Evolutionary conservation across 1,140 invertebrate genomes (phyloP).

Genomic region (Cotesia glomerata): DNA sequence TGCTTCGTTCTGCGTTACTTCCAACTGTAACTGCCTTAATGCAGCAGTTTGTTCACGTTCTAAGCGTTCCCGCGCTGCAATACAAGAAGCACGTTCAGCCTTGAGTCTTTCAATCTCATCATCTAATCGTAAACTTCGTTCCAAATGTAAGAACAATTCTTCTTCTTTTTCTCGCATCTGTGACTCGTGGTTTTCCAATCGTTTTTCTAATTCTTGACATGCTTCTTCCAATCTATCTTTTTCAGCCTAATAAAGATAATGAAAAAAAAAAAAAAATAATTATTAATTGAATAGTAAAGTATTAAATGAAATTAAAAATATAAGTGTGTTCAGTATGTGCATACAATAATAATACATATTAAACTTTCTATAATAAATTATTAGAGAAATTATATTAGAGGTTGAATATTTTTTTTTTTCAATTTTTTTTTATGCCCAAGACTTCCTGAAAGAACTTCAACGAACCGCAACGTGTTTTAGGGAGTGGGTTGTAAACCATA

Average conservation of each 20-base stretch:
- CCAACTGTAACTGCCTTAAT: conserved; percentile 63
- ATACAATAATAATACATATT: background rate
- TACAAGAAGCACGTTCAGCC: conserved; percentile 47
- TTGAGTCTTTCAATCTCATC: conserved; percentile 65
- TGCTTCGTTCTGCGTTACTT: conserved; percentile 66
- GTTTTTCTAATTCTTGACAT: conserved; percentile 61
- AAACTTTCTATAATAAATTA: conserved; percentile 7
- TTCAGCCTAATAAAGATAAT: conserved; percentile 62
- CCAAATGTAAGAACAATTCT: conserved; percentile 69
- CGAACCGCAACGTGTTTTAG: conserved; percentile 8
- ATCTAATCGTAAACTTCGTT: conserved; percentile 67
- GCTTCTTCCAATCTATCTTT: conserved; percentile 64
- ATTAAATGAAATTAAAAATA: background rate
- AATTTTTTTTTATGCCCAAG: background rate
- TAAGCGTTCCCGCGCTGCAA: conserved; percentile 45
- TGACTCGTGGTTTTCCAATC: conserved; percentile 65
- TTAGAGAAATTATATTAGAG: background rate
- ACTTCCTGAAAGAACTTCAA: conserved; percentile 1
- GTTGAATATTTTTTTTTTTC: background rate
- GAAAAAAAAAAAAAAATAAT: background rate
- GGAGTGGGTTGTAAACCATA: conserved; percentile 1
- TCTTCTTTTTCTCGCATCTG: conserved; percentile 69
- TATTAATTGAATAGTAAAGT: background rate
- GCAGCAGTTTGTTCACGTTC: conserved; percentile 47
- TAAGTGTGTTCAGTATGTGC: background rate